Percentiles rank a stretch among this genome's conserved stretches.
Conservation (phyloP, 2,888 invertebrate genomes). For the Syrphus vitripennis region DNA sequence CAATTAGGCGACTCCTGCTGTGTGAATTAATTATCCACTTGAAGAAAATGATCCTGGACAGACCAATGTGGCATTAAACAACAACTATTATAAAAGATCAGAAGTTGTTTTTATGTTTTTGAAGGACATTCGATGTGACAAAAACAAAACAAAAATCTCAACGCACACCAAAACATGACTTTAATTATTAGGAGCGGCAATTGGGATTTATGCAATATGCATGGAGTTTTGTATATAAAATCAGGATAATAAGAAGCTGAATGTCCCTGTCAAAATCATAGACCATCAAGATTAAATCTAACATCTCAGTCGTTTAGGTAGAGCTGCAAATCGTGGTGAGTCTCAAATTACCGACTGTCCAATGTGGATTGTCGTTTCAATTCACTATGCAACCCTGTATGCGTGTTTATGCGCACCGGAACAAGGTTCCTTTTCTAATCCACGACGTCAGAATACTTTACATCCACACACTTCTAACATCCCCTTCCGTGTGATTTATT, state of each 20-base stretch:
- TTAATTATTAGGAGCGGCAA: conserved; percentile 44
- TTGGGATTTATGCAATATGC: neutral
- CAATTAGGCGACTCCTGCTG: conserved; percentile 68
- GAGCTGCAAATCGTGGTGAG: conserved; percentile 4
- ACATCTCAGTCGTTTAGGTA: neutral
- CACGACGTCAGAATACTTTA: neutral
- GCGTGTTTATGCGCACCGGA: neutral
- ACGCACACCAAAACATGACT: conserved; percentile 19
- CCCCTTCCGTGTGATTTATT: conserved; percentile 41
- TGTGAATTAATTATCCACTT: conserved; percentile 71
- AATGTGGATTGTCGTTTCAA: conserved; percentile 16
- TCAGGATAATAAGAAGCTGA: conserved; percentile 66
- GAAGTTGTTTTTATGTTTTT: neutral
- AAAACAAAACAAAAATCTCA: conserved; percentile 46
- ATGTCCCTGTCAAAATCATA: conserved; percentile 67
- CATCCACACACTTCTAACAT: conserved; percentile 47
- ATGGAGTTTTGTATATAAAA: conserved; percentile 8
- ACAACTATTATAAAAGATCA: neutral
- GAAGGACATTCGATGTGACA: conserved; percentile 46
- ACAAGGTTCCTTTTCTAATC: conserved; percentile 22
- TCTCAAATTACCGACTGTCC: conserved; percentile 56
- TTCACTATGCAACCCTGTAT: neutral
- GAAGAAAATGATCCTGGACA: conserved; percentile 31
- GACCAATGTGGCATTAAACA: neutral
- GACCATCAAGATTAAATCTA: conserved; percentile 67